A percentile compares a stretch with the other conserved stretches of the same genome.
phyloP scores from a whole-genome alignment of 2,113 vertebrate species.

The Alaudala cheleensis region DNA sequence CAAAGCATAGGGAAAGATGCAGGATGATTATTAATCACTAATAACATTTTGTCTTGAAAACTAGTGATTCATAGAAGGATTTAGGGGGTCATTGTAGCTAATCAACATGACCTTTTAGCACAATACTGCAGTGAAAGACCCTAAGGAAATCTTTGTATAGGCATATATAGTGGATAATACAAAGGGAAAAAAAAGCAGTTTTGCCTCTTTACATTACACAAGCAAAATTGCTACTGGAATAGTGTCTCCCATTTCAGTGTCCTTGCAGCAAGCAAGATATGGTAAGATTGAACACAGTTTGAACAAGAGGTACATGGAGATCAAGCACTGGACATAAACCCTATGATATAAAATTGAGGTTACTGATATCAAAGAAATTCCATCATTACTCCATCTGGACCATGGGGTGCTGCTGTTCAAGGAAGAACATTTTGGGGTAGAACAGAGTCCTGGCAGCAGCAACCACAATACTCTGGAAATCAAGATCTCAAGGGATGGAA shows the following conservation, averaged over 20 bases:
- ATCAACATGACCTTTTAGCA: background rate
- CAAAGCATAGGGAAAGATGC: background rate
- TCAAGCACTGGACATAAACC: background rate
- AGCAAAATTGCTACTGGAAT: background rate
- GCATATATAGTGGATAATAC: background rate
- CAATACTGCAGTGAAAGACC: background rate
- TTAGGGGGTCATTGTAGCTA: background rate
- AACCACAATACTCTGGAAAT: background rate
- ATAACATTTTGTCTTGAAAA: background rate
- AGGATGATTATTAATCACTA: background rate
- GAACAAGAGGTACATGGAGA: background rate
- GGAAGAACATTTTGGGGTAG: accelerated
- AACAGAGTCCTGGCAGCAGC: background rate
- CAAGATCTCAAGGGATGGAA: background rate
- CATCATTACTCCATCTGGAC: background rate
- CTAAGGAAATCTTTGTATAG: background rate
- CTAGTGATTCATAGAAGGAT: background rate
- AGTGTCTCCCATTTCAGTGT: background rate
- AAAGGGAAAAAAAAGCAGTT: accelerated
- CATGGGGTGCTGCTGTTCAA: accelerated
- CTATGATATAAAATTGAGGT: background rate
- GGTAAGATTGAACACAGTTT: background rate
- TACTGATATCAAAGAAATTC: background rate
- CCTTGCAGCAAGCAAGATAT: accelerated
- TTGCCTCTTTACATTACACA: background rate